Percentiles rank a stretch among this genome's conserved stretches.
These are phyloP conservation scores for Epicauta chinensis DNA, from an alignment of 1,140 invertebrate species.

Conservation along the genomic window DNA sequence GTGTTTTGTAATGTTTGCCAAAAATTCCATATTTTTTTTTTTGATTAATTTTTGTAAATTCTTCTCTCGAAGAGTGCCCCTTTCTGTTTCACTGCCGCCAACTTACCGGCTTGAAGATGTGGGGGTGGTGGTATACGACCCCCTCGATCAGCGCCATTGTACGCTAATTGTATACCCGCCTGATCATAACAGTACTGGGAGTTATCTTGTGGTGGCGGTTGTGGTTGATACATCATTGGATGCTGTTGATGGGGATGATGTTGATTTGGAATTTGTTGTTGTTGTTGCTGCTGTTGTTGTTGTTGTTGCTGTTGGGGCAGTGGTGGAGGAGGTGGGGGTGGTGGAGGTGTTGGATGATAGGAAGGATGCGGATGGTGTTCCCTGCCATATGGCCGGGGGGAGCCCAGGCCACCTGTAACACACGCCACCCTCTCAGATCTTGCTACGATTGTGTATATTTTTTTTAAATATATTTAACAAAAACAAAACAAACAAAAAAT, in stretches of 20 bases:
- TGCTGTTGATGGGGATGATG: constrained; percentile 39
- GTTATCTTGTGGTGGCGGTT: constrained; percentile 49
- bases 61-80: constrained; percentile 27
- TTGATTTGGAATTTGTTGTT: constrained; percentile 42
- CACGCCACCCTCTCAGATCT: constrained; percentile 35
- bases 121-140: constrained; percentile 44
- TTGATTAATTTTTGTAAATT: background rate
- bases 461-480: too few species aligned
- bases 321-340: constrained; percentile 33
- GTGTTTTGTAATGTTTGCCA: background rate
- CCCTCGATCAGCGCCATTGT: constrained; percentile 46
- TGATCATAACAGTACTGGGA: constrained; percentile 58
- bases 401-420: constrained; percentile 55
- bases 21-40: too few species aligned
- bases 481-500: too few species aligned
- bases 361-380: constrained; percentile 45
- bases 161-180: constrained; percentile 50
- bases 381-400: constrained; percentile 46
- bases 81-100: constrained; percentile 32
- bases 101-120: constrained; percentile 57
- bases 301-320: too few species aligned
- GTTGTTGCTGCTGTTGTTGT: too few species aligned
- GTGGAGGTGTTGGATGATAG: constrained; percentile 38
- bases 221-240: constrained; percentile 50
- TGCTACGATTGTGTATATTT: background rate